A percentile compares a stretch with the other conserved stretches of the same genome.
Evolutionary conservation across 23 tunicate genomes (phyloP).

Genomic region (Trididemnum miniatum): DNA sequence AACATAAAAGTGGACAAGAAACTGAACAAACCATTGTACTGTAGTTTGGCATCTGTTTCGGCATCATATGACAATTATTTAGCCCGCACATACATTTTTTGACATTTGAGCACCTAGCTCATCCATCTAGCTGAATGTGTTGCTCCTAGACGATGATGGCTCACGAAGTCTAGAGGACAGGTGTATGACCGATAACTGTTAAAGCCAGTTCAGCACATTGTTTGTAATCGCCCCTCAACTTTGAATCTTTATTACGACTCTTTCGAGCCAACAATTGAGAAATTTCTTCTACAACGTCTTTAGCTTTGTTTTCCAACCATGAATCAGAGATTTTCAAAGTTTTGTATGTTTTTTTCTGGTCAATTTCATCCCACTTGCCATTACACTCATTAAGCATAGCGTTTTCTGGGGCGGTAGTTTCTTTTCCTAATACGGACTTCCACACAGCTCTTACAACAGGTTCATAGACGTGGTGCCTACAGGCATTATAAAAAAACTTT

Average conservation of each 20-base stretch:
- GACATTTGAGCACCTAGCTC: no score
- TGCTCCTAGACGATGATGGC: background rate
- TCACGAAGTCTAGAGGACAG: background rate
- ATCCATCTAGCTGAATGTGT: background rate
- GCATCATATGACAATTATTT: no score
- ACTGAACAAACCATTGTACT: no score
- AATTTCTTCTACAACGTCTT: background rate
- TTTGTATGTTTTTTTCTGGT: background rate
- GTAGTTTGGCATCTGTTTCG: no score
- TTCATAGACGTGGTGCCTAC: constrained; percentile 11
- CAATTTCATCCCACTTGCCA: background rate
- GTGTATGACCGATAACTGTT: background rate
- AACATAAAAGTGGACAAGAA: no score
- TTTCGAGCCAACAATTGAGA: background rate
- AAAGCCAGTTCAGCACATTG: background rate
- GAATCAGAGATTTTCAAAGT: background rate
- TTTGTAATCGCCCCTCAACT: background rate
- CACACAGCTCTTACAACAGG: background rate
- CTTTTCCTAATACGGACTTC: background rate
- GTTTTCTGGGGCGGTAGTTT: constrained; percentile 7
- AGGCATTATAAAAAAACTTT: constrained; percentile 1
- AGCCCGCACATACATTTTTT: no score
- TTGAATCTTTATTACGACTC: background rate
- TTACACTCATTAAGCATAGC: background rate
- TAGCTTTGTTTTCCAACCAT: background rate